Percentiles rank a stretch among this genome's conserved stretches.
Conservation (phyloP, 2,888 invertebrate genomes). For the Mongoloraphidia duomilia region DNA sequence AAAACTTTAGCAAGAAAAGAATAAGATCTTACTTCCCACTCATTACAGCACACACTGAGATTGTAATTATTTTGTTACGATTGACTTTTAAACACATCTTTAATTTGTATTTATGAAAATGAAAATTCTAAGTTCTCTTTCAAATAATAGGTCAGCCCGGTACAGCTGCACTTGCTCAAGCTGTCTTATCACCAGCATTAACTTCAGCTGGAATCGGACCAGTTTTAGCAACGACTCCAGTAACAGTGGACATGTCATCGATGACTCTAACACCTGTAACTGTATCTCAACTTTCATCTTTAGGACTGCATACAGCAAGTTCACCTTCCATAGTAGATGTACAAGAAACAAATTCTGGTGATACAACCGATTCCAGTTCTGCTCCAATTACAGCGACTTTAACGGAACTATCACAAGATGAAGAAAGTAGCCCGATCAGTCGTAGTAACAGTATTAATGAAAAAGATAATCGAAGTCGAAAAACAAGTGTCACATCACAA, state of each 20-base stretch:
- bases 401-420: conserved; percentile 14
- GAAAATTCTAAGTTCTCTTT: conserved; percentile 17
- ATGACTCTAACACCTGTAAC: conserved; percentile 41
- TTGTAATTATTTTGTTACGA: no score
- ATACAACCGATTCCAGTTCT: neutral
- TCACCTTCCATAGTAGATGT: no score
- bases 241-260: conserved; percentile 26
- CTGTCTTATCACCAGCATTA: conserved; percentile 51
- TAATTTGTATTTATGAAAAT: neutral
- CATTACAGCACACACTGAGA: no score
- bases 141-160: conserved; percentile 41
- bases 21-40: no score
- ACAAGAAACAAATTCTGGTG: no score
- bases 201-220: conserved; percentile 32
- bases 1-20: no score
- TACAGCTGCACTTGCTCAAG: conserved; percentile 65
- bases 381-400: conserved; percentile 12
- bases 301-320: conserved; percentile 31
- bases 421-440: conserved; percentile 16
- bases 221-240: conserved; percentile 25
- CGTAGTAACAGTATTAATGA: conserved; percentile 20
- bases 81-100: no score
- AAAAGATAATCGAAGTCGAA: conserved; percentile 25
- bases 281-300: conserved; percentile 42
- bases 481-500: conserved; percentile 31